Evolutionary conservation across 2,113 vertebrate species (phyloP).

Genomic region (Shinisaurus crocodilurus): DNA sequence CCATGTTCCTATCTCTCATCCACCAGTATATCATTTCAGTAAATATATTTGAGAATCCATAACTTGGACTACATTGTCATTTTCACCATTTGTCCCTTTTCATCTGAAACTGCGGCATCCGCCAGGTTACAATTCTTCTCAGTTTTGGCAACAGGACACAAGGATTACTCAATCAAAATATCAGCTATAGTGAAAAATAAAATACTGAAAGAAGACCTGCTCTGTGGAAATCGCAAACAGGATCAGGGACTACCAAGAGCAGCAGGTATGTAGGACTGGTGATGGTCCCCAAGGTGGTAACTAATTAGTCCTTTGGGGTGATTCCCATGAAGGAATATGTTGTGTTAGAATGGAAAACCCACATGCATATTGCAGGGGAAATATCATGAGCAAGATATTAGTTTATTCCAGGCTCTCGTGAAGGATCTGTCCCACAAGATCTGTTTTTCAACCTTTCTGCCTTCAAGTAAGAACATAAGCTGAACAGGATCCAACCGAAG

Average conservation of each 20-base stretch:
- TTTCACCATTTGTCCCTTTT: not conserved
- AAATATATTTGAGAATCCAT: not conserved
- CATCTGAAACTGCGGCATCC: not conserved
- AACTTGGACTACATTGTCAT: fast-evolving
- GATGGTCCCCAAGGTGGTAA: not conserved
- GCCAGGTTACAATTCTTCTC: not conserved
- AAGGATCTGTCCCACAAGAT: not conserved
- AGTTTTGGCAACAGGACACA: not conserved
- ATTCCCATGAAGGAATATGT: not conserved
- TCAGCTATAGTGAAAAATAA: not conserved
- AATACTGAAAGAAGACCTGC: not conserved
- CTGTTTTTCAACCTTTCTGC: not conserved
- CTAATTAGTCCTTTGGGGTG: no score
- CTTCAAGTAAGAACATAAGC: not conserved
- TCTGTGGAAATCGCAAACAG: not conserved
- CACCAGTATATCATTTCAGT: not conserved
- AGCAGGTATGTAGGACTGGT: not conserved
- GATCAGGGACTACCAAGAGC: not conserved
- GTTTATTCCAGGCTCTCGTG: not conserved
- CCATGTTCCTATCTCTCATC: not conserved
- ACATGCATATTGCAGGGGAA: not conserved
- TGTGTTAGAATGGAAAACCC: not conserved
- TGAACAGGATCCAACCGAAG: not conserved
- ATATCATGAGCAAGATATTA: not conserved
- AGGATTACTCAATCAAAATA: not conserved